These are phyloP conservation scores for Ctenopoma kingsleyae DNA, from an alignment of 2,797 vertebrate species.

Conservation along the genomic window DNA sequence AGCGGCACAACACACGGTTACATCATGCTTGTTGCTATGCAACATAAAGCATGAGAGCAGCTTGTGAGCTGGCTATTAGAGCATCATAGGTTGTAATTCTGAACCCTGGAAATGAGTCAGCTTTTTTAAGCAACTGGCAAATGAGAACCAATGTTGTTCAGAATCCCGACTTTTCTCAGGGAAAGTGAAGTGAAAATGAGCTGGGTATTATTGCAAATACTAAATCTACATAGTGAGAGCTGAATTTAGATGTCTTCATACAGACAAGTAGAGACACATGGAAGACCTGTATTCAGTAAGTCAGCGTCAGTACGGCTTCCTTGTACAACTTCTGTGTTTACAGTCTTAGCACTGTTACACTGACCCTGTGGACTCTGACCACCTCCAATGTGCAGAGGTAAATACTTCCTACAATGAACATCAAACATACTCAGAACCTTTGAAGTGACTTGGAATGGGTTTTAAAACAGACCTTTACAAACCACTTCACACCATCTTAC, in stretches of 20 bases:
- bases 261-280: no score
- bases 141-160: neutral
- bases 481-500: neutral
- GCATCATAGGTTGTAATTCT: conserved; percentile 12
- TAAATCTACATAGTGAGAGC: no score
- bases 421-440: neutral
- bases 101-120: neutral
- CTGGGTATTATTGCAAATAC: no score
- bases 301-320: neutral
- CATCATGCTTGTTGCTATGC: conserved; percentile 13
- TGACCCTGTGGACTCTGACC: neutral
- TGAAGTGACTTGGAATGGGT: neutral
- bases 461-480: neutral
- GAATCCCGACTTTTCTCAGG: neutral
- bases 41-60: conserved; percentile 15
- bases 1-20: neutral
- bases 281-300: neutral
- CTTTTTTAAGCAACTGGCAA: neutral
- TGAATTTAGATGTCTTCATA: no score
- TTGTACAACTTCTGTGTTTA: neutral
- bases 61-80: neutral
- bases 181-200: neutral
- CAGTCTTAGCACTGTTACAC: neutral
- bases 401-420: no score
- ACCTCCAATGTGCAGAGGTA: neutral